Percentiles rank a stretch among this genome's conserved stretches.
phyloP scores from a whole-genome alignment of 2,113 vertebrate genomes.

The Nannospalax galili region DNA sequence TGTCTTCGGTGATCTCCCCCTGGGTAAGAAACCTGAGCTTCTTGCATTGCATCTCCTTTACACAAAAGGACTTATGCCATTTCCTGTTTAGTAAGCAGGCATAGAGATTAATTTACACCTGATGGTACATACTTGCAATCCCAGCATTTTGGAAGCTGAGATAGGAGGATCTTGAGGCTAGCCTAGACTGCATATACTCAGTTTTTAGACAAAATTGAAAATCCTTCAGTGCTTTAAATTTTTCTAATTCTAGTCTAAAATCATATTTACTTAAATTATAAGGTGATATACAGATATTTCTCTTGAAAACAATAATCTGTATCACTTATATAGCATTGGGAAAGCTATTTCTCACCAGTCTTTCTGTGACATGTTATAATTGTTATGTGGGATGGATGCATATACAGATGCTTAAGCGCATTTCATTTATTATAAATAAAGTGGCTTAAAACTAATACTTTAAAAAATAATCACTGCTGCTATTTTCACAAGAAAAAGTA shows the following conservation, averaged over 20 bases:
- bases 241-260: slow-evolving; percentile 38
- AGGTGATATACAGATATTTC: slow-evolving; percentile 37
- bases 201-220: slow-evolving; percentile 44
- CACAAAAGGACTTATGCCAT: neutral
- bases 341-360: slow-evolving; percentile 59
- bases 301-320: slow-evolving; percentile 58
- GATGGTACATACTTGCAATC: neutral
- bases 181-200: neutral
- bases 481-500: slow-evolving; percentile 27
- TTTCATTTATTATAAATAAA: slow-evolving; percentile 76
- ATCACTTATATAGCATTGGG: slow-evolving; percentile 62
- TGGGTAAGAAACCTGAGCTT: neutral
- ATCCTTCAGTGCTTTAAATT: neutral
- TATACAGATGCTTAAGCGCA: slow-evolving; percentile 77
- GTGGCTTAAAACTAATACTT: slow-evolving; percentile 63
- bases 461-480: slow-evolving; percentile 42
- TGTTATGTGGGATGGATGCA: slow-evolving; percentile 55
- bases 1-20: neutral
- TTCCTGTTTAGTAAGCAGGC: neutral
- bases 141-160: neutral
- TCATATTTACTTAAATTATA: slow-evolving; percentile 52
- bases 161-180: neutral
- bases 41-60: neutral
- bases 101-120: neutral
- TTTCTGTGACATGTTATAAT: slow-evolving; percentile 69